Conservation (phyloP, 2,113 vertebrate genomes). For the Podarcis cretensis region DNA sequence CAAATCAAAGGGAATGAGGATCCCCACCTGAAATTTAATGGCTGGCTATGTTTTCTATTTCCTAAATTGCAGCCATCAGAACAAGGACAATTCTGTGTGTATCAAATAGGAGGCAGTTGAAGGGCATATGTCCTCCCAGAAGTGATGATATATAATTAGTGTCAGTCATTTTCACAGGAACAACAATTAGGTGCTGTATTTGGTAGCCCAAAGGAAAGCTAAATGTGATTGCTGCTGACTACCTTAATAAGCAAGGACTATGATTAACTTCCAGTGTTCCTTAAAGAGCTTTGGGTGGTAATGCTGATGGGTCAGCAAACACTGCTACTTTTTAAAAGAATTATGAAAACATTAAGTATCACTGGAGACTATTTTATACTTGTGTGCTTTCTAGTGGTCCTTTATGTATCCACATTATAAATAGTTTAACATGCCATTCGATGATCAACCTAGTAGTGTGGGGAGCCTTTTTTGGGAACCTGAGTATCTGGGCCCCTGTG, state of each 20-base stretch:
- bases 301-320: neutral
- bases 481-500: too few relatives aligned
- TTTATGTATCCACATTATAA: too few relatives aligned
- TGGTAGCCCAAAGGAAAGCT: conserved; percentile 32
- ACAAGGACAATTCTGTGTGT: neutral
- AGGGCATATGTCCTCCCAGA: conserved; percentile 22
- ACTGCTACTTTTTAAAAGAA: conserved; percentile 11
- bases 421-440: too few relatives aligned
- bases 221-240: neutral
- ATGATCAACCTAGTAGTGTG: too few relatives aligned
- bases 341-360: neutral
- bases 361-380: too few relatives aligned
- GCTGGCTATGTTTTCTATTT: conserved; percentile 11
- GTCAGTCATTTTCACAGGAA: conserved; percentile 11
- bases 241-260: neutral
- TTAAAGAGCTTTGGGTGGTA: neutral
- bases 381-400: too few relatives aligned
- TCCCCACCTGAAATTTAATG: conserved; percentile 4
- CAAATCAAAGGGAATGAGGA: neutral
- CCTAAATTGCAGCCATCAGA: conserved; percentile 5
- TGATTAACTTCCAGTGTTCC: neutral
- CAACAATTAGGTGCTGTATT: conserved; percentile 26
- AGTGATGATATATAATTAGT: conserved; percentile 1
- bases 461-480: too few relatives aligned
- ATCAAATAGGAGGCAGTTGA: conserved; percentile 26